Conservation (phyloP, 2,888 invertebrate species). For the Leucophenga montana region DNA sequence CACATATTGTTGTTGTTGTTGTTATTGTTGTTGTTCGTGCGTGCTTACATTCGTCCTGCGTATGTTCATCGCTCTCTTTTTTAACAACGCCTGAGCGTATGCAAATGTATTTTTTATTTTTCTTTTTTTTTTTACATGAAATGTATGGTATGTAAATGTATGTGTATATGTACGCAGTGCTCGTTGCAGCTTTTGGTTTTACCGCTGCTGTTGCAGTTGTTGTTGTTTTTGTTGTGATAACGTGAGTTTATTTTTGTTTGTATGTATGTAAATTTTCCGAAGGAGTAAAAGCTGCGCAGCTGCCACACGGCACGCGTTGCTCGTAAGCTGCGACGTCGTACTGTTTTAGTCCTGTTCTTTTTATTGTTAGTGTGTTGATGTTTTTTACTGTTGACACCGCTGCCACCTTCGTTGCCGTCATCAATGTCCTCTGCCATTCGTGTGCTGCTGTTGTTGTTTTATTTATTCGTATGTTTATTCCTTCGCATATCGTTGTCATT, state of each 20-base stretch:
- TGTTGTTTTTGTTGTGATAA: conserved; percentile 24
- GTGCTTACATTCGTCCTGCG: neutral
- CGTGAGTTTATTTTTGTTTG: conserved; percentile 26
- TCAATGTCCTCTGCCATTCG: conserved; percentile 42
- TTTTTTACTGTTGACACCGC: conserved; percentile 16
- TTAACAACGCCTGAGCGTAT: conserved; percentile 59
- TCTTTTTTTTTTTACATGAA: neutral
- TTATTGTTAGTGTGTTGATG: conserved; percentile 27
- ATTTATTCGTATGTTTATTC: conserved; percentile 21
- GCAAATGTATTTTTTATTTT: conserved; percentile 52
- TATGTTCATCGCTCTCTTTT: conserved; percentile 6
- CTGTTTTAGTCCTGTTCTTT: conserved; percentile 17
- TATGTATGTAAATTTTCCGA: conserved; percentile 53
- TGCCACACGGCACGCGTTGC: conserved; percentile 26
- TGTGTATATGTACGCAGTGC: conserved; percentile 41
- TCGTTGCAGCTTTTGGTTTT: conserved; percentile 33
- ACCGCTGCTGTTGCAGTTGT: conserved; percentile 11
- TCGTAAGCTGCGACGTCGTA: neutral
- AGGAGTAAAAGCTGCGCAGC: conserved; percentile 54
- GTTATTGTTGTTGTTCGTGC: conserved; percentile 41
- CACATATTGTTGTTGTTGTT: conserved; percentile 46
- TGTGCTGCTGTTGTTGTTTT: conserved; percentile 28
- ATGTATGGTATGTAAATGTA: conserved; percentile 14
- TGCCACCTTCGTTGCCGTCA: conserved; percentile 50
- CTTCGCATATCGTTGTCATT: conserved; percentile 32